Conservation (phyloP, 2,797 vertebrate genomes). For the Limnodromus scolopaceus region DNA sequence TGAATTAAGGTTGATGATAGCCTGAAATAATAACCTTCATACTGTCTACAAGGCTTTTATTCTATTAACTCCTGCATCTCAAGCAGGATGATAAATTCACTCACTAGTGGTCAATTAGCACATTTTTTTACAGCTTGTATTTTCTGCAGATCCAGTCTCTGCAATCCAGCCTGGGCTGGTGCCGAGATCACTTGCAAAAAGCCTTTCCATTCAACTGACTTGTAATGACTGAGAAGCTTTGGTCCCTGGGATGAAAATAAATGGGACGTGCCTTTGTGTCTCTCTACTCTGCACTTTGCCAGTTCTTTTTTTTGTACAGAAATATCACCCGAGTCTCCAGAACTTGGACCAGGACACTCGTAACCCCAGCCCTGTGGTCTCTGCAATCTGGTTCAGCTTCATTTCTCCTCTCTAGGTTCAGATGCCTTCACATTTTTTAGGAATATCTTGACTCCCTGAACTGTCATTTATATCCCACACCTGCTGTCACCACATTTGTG, state of each 20-base stretch:
- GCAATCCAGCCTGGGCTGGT: not conserved
- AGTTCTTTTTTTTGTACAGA: not conserved
- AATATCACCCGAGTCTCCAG: not conserved
- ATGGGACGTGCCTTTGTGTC: not conserved
- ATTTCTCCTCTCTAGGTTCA: not conserved
- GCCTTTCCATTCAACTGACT: not conserved
- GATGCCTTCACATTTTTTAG: not conserved
- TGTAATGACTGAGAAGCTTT: not conserved
- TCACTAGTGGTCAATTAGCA: conserved; percentile 7
- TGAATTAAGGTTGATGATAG: conserved; percentile 56
- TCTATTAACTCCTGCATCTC: conserved; percentile 18
- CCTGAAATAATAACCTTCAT: conserved; percentile 23
- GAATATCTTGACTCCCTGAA: not conserved
- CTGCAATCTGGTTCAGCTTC: not conserved
- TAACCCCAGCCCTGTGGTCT: not conserved
- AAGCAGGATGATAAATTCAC: conserved; percentile 40
- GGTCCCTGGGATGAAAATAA: conserved; percentile 1
- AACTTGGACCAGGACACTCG: not conserved
- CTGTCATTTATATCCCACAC: not conserved
- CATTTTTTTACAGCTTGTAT: conserved; percentile 8
- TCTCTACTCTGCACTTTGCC: not conserved
- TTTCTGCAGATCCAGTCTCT: not conserved
- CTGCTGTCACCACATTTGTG: not conserved
- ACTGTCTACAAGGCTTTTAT: conserved; percentile 30
- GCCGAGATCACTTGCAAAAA: not conserved